A percentile compares a stretch with the other conserved stretches of the same genome.
Evolutionary conservation across 2,888 invertebrate genomes (phyloP).

Genomic region (Cephonodes hylas): DNA sequence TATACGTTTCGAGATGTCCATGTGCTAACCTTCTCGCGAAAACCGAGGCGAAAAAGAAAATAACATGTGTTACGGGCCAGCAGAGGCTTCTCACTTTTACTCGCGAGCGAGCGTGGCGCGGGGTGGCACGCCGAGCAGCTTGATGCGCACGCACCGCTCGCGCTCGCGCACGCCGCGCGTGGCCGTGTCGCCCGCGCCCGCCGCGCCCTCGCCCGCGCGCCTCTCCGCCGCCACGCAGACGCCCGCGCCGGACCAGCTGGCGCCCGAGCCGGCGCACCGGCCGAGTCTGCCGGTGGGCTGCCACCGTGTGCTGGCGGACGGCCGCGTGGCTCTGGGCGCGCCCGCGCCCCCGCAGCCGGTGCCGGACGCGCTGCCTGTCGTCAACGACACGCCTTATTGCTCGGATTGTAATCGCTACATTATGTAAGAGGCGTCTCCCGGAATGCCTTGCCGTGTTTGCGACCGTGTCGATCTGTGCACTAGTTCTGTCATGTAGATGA

Average conservation of each 20-base stretch:
- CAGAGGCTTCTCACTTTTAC: constrained; percentile 84
- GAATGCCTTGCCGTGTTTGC: constrained; percentile 77
- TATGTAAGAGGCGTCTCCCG: constrained; percentile 86
- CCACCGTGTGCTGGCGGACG: constrained; percentile 77
- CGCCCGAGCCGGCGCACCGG: constrained; percentile 63
- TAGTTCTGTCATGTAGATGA: constrained; percentile 60
- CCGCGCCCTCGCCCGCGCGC: constrained; percentile 54
- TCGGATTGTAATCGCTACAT: constrained; percentile 93
- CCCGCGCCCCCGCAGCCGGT: constrained; percentile 45
- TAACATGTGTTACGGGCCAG: constrained; percentile 63
- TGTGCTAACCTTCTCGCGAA: neutral
- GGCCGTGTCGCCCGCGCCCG: constrained; percentile 62
- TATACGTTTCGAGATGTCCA: neutral
- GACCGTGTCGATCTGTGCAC: constrained; percentile 78
- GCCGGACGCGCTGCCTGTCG: constrained; percentile 61
- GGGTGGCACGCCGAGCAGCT: constrained; percentile 83
- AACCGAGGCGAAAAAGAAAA: constrained; percentile 38
- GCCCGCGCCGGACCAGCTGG: constrained; percentile 50
- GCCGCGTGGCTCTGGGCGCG: constrained; percentile 72
- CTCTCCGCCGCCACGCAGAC: constrained; percentile 72
- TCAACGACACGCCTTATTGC: constrained; percentile 85
- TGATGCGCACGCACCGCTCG: constrained; percentile 74
- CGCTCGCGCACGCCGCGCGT: constrained; percentile 69
- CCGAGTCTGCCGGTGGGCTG: constrained; percentile 79
- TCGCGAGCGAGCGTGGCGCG: constrained; percentile 89